Percentiles rank a stretch among this genome's conserved stretches.
phyloP scores from a whole-genome alignment of 1,140 invertebrate species.

The Wasmannia auropunctata region DNA sequence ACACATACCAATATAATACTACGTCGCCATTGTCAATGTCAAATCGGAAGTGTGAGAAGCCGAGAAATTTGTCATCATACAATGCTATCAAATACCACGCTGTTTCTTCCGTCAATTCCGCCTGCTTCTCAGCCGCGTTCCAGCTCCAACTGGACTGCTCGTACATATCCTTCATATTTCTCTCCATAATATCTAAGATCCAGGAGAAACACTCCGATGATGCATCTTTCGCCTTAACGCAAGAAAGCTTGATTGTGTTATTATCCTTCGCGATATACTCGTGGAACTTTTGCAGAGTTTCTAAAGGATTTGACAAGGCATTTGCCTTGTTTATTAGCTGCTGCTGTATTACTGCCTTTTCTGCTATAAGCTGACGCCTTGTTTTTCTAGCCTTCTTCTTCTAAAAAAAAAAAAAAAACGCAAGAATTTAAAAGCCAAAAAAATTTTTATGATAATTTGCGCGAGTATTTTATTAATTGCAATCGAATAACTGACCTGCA shows the following conservation, averaged over 20 bases:
- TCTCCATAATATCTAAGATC: constrained; percentile 88
- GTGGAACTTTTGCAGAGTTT: constrained; percentile 71
- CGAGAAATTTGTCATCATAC: constrained; percentile 86
- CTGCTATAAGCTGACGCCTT: constrained; percentile 66
- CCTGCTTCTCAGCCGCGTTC: constrained; percentile 87
- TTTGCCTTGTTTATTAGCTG: constrained; percentile 79
- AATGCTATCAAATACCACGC: constrained; percentile 89
- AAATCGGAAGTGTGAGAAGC: constrained; percentile 93
- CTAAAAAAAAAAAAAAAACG: constrained; percentile 22
- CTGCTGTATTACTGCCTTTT: constrained; percentile 73
- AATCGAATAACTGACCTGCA: not conserved
- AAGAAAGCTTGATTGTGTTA: constrained; percentile 81
- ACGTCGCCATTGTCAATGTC: constrained; percentile 91
- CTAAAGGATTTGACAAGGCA: constrained; percentile 74
- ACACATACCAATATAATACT: constrained; percentile 91
- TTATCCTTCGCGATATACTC: constrained; percentile 78
- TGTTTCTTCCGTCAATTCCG: constrained; percentile 88
- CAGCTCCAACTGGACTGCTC: constrained; percentile 87
- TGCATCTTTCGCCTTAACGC: constrained; percentile 82
- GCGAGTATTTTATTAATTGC: not conserved
- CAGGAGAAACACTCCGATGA: constrained; percentile 84
- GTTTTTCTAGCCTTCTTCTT: constrained; percentile 67
- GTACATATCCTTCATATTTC: constrained; percentile 88
- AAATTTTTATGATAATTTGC: not conserved
- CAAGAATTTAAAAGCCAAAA: not conserved